A percentile compares a stretch with the other conserved stretches of the same genome.
Evolutionary conservation across 1,140 invertebrate genomes (phyloP).

Genomic region (Leptonema lineaticorne): DNA sequence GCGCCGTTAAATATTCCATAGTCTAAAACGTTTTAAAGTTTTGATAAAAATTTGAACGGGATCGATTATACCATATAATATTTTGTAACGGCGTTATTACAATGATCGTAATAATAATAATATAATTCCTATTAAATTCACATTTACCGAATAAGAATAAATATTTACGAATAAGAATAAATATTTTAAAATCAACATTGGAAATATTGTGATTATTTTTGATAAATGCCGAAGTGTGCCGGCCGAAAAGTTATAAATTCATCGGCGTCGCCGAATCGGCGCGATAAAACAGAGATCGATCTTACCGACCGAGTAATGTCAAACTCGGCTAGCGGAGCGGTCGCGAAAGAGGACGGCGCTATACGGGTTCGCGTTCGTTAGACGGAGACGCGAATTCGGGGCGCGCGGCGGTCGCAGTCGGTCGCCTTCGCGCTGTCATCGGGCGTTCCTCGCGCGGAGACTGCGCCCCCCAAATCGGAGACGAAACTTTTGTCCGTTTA

Average conservation of each 20-base stretch:
- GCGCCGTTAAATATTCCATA: too few species aligned
- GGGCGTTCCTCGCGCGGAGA: background rate
- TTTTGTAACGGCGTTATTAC: too few species aligned
- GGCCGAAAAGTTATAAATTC: background rate
- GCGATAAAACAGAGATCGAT: background rate
- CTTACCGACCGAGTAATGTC: conserved; percentile 2
- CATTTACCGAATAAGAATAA: too few species aligned
- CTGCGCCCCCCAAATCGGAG: background rate
- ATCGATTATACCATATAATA: too few species aligned
- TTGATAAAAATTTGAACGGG: too few species aligned
- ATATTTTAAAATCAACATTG: too few species aligned
- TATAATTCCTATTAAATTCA: too few species aligned
- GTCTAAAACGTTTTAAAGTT: too few species aligned
- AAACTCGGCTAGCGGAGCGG: background rate
- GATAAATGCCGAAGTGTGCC: background rate
- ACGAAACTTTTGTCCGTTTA: background rate
- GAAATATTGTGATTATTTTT: too few species aligned
- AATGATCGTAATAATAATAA: too few species aligned
- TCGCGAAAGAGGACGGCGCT: background rate
- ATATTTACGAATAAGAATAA: too few species aligned
- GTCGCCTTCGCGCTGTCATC: background rate
- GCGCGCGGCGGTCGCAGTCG: background rate
- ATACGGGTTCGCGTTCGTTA: background rate
- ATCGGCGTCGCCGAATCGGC: background rate
- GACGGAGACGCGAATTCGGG: background rate